A percentile compares a stretch with the other conserved stretches of the same genome.
These are phyloP conservation scores for Plestiodon gilberti DNA, from an alignment of 2,113 vertebrate genomes.

Conservation along the genomic window DNA sequence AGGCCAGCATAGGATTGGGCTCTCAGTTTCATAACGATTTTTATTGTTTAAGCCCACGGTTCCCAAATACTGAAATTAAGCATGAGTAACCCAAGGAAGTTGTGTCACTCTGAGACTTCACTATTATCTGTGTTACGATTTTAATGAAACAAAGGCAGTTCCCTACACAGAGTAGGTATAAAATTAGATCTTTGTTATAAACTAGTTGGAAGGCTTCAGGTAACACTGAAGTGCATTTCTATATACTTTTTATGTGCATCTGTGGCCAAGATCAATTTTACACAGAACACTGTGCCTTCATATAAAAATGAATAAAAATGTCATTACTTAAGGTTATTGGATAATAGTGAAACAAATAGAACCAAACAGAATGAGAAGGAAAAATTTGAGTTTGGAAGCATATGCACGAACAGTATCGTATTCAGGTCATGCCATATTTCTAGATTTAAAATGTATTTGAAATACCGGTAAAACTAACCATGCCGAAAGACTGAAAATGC, in stretches of 20 bases:
- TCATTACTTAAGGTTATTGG: constrained; percentile 12
- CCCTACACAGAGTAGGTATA: neutral
- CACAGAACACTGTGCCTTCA: constrained; percentile 2
- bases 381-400: neutral
- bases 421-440: neutral
- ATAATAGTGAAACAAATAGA: constrained; percentile 25
- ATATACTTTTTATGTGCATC: neutral
- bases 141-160: neutral
- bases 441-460: neutral
- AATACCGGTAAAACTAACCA: neutral
- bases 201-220: neutral
- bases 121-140: neutral
- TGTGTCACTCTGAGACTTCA: neutral
- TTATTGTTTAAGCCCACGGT: no score
- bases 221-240: constrained; percentile 3
- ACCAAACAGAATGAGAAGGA: constrained; percentile 8
- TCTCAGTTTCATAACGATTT: no score
- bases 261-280: constrained; percentile 30
- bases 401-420: neutral
- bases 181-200: neutral
- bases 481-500: neutral
- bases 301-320: constrained; percentile 41
- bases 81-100: neutral
- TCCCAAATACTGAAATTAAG: no score
- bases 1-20: no score